A percentile compares a stretch with the other conserved stretches of the same genome.
Conservation (phyloP, 2,113 vertebrate species). For the Xiphophorus couchianus region DNA sequence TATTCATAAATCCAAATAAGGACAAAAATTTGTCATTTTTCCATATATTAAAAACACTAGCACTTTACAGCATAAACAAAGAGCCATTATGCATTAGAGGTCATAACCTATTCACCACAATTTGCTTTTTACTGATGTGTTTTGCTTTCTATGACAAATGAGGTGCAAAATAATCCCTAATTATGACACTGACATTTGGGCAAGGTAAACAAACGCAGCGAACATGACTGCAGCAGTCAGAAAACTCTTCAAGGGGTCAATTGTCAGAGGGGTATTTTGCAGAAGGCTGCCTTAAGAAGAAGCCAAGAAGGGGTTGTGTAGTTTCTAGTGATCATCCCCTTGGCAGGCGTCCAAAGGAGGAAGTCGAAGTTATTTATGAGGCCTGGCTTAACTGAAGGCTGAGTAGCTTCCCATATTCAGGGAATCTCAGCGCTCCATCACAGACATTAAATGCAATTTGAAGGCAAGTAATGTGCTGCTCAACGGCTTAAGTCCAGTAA, state of each 20-base stretch:
- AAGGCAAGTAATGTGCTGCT: slow-evolving; percentile 29
- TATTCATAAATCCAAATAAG: too few relatives aligned
- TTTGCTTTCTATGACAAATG: too few relatives aligned
- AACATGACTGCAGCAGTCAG: background rate
- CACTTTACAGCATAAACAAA: too few relatives aligned
- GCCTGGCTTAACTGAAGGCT: slow-evolving; percentile 62
- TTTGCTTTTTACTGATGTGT: too few relatives aligned
- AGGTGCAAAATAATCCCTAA: too few relatives aligned
- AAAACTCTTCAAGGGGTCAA: slow-evolving; percentile 77
- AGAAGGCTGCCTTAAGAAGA: slow-evolving; percentile 47
- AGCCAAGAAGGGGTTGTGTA: slow-evolving; percentile 17
- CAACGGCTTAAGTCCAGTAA: background rate
- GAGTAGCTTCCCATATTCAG: slow-evolving; percentile 55
- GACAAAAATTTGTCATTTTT: too few relatives aligned
- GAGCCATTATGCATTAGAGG: too few relatives aligned
- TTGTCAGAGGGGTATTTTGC: slow-evolving; percentile 77
- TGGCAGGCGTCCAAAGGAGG: slow-evolving; percentile 65
- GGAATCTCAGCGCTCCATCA: slow-evolving; percentile 15
- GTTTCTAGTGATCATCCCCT: slow-evolving; percentile 41
- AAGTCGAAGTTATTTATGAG: slow-evolving; percentile 69
- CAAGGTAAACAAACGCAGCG: too few relatives aligned
- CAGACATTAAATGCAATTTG: slow-evolving; percentile 34
- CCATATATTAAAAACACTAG: too few relatives aligned
- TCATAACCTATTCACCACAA: too few relatives aligned
- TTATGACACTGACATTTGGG: too few relatives aligned